Base-by-base conservation (phyloP, 2,888 invertebrate species). In the Mesorhabditis spiculigera region DNA sequence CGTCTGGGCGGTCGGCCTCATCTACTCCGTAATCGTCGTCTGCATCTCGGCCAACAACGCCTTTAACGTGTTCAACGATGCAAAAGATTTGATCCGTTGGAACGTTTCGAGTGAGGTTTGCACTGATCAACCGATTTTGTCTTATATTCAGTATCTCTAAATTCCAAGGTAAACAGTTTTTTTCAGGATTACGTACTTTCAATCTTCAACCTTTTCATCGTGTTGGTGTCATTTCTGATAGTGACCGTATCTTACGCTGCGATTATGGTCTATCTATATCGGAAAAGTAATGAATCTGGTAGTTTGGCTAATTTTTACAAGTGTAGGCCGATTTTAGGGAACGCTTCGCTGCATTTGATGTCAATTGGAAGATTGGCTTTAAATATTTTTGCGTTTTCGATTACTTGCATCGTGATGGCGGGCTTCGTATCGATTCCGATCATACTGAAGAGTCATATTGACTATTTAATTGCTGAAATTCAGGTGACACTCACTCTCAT, bases 361-460 rank as follows among this genome's bases (percentile, higher is more conserved):
- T 68, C 68, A 13, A 75, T 77, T 13, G 75, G 68, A 5, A 62
- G 77, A 13, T 67, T 77, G 43, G 73, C 68, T 13, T 63, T 77
- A 41, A 77, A 77, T 66, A 78, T 78, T 43, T 69, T 73, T 58
- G 73, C 73, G 16, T 77, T 78, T 66, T 68, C 73, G 5, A 65
- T 71, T 43, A 76, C 75, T 1, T 77, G 77, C 63, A 67, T 78
- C 45, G 77, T 77, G 4, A 78, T 77, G 77, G 73, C 75, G 28
- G 68, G 73, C 41, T 77, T 77, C 64, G 73, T 77, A 16, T 62
- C 73, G 10, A 66, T 78, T n/a, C 77, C 77, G 5, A 67, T 77
- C 10, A 73, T 78, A 62, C 69, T 77, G 62, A 73, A 72, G 65
- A 45, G 45, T n/a, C 71, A 73, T 63, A 77, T 77, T 43, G 72